Percentiles rank a stretch among this genome's conserved stretches.
Conservation (phyloP, 2,113 vertebrate genomes). For the Cettia cetti region DNA sequence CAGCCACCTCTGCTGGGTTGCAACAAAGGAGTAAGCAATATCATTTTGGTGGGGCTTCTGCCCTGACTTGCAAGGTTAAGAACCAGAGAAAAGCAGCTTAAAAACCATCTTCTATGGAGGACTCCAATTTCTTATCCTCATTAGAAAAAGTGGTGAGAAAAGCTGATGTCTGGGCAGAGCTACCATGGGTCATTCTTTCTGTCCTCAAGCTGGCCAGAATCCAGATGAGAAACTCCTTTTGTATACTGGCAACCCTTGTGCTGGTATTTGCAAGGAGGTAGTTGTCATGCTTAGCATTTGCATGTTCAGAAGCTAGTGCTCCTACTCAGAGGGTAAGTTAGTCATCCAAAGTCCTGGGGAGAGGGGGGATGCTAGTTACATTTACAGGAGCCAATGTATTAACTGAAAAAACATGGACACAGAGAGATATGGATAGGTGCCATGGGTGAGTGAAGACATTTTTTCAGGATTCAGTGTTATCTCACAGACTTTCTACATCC, state of each 20-base stretch:
- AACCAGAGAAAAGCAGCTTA: background rate
- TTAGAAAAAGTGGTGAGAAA: background rate
- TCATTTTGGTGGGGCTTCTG: background rate
- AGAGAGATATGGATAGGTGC: background rate
- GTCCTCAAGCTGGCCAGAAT: background rate
- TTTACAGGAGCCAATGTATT: background rate
- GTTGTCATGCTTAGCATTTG: background rate
- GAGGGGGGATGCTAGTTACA: background rate
- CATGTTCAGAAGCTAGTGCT: background rate
- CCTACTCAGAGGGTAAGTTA: background rate
- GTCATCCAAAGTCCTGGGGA: background rate
- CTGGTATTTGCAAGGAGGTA: background rate
- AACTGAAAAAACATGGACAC: background rate
- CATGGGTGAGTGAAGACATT: background rate
- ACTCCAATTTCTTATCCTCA: background rate
- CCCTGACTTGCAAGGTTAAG: background rate
- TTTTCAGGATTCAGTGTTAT: constrained; percentile 1
- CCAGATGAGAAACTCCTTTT: background rate
- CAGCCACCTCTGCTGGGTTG: accelerated
- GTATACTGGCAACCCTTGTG: background rate
- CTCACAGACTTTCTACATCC: background rate
- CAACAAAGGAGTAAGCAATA: background rate
- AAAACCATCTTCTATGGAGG: background rate
- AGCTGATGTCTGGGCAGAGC: background rate
- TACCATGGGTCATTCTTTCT: background rate